Evolutionary conservation across 2,113 vertebrate species (phyloP).

Genomic region (Menura novaehollandiae): DNA sequence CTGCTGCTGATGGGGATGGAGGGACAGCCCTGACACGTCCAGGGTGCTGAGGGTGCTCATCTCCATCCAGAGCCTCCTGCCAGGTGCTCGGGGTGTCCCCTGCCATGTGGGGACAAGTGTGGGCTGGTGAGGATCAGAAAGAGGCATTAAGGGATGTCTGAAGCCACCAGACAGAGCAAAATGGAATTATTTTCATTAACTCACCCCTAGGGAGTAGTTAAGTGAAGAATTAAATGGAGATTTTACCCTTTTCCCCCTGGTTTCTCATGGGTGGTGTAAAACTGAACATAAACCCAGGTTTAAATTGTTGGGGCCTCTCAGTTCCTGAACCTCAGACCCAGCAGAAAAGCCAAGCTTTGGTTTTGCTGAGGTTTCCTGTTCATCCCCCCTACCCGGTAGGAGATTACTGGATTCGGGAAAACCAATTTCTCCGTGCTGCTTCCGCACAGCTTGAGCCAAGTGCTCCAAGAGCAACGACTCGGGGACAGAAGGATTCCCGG

Average conservation of each 20-base stretch:
- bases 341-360: not conserved
- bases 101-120: rapidly evolving
- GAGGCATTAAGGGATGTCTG: not conserved
- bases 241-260: not conserved
- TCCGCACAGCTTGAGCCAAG: not conserved
- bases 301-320: not conserved
- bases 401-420: not conserved
- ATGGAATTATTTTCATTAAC: not conserved
- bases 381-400: not conserved
- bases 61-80: not conserved
- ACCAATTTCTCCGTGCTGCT: rapidly evolving
- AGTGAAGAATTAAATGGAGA: not conserved
- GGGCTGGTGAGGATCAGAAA: not conserved
- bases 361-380: not conserved
- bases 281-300: not conserved
- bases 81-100: rapidly evolving
- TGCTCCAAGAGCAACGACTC: not conserved
- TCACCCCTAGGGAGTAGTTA: not conserved
- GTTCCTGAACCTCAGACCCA: not conserved
- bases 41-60: rapidly evolving
- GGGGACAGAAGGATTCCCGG: not conserved
- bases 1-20: not conserved
- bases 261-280: not conserved
- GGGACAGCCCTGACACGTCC: rapidly evolving
- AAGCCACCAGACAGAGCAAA: not conserved